Evolutionary conservation across 2,113 vertebrate genomes (phyloP).

Genomic region (Ceuthmochares aereus): DNA sequence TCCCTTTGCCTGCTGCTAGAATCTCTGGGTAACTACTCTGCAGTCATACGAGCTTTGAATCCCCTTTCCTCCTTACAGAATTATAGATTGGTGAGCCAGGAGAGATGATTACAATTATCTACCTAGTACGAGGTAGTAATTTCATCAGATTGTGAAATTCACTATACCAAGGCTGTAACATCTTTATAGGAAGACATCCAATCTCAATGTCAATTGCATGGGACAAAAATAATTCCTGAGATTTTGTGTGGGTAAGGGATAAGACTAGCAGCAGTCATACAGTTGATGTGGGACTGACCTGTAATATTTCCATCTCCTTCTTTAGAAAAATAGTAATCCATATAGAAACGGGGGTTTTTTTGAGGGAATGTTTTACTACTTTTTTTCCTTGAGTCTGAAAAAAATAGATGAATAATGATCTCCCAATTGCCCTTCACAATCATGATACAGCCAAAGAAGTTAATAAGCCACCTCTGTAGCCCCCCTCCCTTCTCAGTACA

Average conservation of each 20-base stretch:
- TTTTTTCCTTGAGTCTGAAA: slow-evolving; percentile 37
- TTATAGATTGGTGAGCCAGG: background rate
- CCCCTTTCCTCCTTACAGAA: background rate
- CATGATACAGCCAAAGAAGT: slow-evolving; percentile 62
- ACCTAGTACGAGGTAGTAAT: background rate
- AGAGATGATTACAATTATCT: slow-evolving; percentile 10
- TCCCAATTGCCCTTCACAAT: slow-evolving; percentile 41
- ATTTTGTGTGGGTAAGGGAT: background rate
- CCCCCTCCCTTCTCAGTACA: slow-evolving; percentile 41
- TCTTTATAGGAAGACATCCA: background rate
- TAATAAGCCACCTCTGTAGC: slow-evolving; percentile 74
- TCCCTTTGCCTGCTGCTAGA: background rate
- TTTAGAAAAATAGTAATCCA: background rate
- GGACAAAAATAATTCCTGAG: slow-evolving; percentile 9
- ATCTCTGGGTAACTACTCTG: background rate
- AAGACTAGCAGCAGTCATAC: background rate
- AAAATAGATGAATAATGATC: slow-evolving; percentile 59
- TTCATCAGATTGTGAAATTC: background rate
- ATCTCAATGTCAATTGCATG: background rate
- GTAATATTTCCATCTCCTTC: background rate
- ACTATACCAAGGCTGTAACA: background rate
- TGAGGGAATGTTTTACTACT: background rate
- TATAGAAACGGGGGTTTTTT: background rate
- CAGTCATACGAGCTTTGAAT: background rate
- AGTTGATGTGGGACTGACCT: background rate